Percentiles rank a stretch among this genome's conserved stretches.
These are phyloP conservation scores for Hypomecis punctinalis DNA, from an alignment of 2,888 invertebrate genomes.

Conservation along the genomic window DNA sequence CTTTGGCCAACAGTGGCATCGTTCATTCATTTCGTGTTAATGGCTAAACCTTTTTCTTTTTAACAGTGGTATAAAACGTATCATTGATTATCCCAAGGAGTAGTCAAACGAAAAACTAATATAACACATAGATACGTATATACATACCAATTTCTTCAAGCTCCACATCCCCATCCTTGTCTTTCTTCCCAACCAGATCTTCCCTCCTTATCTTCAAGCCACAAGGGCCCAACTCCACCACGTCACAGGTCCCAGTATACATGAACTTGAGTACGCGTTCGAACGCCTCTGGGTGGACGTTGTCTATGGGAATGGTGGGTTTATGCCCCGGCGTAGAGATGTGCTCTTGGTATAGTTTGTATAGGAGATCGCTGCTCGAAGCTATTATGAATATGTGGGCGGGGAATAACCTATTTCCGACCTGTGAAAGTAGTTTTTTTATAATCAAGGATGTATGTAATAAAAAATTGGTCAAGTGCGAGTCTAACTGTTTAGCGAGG, in stretches of 20 bases:
- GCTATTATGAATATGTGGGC: slow-evolving; percentile 91
- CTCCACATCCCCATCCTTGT: slow-evolving; percentile 60
- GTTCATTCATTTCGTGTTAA: no score
- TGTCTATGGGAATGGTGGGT: slow-evolving; percentile 77
- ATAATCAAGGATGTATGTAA: no score
- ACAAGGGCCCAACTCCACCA: slow-evolving; percentile 82
- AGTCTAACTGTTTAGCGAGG: no score
- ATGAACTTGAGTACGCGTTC: slow-evolving; percentile 87
- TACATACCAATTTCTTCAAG: slow-evolving; percentile 65
- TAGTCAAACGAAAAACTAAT: no score
- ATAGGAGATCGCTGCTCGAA: slow-evolving; percentile 86
- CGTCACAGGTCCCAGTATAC: slow-evolving; percentile 88
- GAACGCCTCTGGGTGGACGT: slow-evolving; percentile 87
- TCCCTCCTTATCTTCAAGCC: slow-evolving; percentile 75
- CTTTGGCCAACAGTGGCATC: no score
- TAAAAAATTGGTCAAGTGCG: no score
- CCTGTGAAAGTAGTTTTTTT: slow-evolving; percentile 59
- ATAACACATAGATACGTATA: not conserved
- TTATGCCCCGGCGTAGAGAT: slow-evolving; percentile 57
- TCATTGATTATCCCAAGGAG: no score
- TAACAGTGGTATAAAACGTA: no score
- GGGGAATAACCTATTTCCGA: slow-evolving; percentile 86
- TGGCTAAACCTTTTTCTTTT: no score
- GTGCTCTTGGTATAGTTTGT: slow-evolving; percentile 79
- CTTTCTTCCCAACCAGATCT: slow-evolving; percentile 67